Evolutionary conservation across 2,888 invertebrate genomes (phyloP).

Genomic region (Hetaerina titia): DNA sequence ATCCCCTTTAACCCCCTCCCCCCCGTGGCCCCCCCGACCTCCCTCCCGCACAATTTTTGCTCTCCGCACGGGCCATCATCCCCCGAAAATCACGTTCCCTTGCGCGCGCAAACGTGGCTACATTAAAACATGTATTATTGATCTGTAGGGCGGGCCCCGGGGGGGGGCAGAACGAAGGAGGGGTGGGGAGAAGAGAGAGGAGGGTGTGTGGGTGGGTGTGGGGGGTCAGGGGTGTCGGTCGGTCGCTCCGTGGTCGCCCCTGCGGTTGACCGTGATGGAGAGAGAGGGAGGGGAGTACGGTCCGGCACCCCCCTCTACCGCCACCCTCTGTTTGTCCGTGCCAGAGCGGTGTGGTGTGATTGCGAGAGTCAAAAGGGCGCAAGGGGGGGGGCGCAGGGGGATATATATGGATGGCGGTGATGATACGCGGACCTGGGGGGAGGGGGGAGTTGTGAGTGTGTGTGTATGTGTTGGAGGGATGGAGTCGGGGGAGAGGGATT

Average conservation of each 20-base stretch:
- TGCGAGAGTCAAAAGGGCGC: too few relatives aligned
- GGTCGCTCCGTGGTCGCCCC: background rate
- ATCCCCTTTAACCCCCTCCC: background rate
- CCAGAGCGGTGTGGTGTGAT: too few relatives aligned
- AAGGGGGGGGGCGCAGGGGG: too few relatives aligned
- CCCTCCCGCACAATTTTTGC: background rate
- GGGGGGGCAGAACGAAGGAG: background rate
- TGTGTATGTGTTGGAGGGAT: too few relatives aligned
- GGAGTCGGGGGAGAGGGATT: too few relatives aligned
- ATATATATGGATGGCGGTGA: too few relatives aligned
- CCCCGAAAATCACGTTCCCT: constrained; percentile 53
- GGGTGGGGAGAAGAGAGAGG: background rate
- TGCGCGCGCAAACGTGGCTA: constrained; percentile 63
- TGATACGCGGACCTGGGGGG: too few relatives aligned
- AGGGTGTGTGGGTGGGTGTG: background rate
- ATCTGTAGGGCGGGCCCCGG: constrained; percentile 26
- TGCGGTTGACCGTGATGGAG: constrained; percentile 60
- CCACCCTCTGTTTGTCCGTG: too few relatives aligned
- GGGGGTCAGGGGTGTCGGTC: background rate
- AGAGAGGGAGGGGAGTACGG: background rate
- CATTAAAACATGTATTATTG: constrained; percentile 66
- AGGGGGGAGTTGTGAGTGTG: too few relatives aligned
- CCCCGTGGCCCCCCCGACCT: background rate
- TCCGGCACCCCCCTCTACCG: too few relatives aligned
- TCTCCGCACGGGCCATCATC: constrained; percentile 19